A percentile compares a stretch with the other conserved stretches of the same genome.
Evolutionary conservation across 92 coral and sea anemone species (phyloP).

Genomic region (Heteractis magnifica): DNA sequence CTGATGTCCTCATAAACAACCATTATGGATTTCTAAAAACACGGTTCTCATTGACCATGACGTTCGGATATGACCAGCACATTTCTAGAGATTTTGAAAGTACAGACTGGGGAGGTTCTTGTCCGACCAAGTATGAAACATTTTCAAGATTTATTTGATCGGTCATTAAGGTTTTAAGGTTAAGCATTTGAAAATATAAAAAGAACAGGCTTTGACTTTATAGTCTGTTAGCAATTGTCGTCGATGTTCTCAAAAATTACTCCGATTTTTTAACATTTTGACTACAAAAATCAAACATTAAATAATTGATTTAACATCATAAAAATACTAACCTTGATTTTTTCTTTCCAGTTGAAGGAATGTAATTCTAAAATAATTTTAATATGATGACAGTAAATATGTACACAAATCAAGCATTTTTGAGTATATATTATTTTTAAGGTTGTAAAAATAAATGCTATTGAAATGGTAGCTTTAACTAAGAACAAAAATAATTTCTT

Average conservation of each 20-base stretch:
- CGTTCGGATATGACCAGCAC: background rate
- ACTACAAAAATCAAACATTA: no score
- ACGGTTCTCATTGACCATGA: background rate
- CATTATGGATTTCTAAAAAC: background rate
- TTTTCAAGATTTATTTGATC: background rate
- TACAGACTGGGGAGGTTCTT: slow-evolving; percentile 22
- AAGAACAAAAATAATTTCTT: background rate
- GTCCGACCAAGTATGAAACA: slow-evolving; percentile 54
- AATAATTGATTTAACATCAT: no score
- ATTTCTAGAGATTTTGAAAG: slow-evolving; percentile 17
- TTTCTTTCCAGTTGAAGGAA: no score
- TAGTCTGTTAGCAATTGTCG: no score
- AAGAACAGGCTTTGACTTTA: background rate
- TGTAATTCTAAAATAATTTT: no score
- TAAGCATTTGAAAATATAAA: background rate
- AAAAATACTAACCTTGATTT: no score
- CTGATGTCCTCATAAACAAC: background rate
- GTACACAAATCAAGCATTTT: no score
- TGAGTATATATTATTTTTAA: background rate
- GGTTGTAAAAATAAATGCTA: background rate
- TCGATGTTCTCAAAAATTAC: no score
- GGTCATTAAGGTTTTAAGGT: background rate
- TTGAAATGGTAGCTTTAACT: background rate
- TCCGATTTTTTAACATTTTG: no score
- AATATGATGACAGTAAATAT: no score